Percentiles rank a stretch among this genome's conserved stretches.
Conservation (phyloP, 2,888 invertebrate genomes). For the Stenoptilia bipunctidactyla region DNA sequence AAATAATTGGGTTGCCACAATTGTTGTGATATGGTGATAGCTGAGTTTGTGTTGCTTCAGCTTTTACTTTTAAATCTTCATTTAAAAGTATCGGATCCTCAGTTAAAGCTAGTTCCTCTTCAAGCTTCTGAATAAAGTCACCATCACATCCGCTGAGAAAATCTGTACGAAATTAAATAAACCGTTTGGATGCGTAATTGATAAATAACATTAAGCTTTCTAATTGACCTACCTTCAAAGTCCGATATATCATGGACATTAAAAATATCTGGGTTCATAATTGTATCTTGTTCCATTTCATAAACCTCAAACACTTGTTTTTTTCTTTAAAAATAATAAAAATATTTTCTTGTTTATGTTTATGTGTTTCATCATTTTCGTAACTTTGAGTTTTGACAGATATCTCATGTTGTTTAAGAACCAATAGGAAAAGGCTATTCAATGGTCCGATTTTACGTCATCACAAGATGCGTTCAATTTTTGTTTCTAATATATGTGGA, state of each 20-base stretch:
- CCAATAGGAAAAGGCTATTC: constrained; percentile 5
- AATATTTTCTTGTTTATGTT: neutral
- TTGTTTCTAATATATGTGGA: no score
- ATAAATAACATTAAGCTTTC: neutral
- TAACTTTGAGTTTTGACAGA: no score
- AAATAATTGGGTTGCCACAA: constrained; percentile 48
- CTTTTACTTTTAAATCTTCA: constrained; percentile 36
- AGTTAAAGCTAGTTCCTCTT: constrained; percentile 47
- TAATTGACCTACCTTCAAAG: constrained; percentile 72
- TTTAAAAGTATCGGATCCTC: constrained; percentile 36
- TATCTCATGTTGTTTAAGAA: no score
- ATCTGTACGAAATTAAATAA: constrained; percentile 55
- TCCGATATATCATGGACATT: constrained; percentile 77
- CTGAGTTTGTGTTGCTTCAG: constrained; percentile 24
- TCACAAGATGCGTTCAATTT: no score
- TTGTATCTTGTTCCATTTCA: constrained; percentile 28
- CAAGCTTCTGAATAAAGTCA: constrained; percentile 72
- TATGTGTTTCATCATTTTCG: no score
- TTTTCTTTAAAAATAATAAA: neutral
- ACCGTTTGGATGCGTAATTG: neutral
- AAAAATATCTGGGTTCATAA: constrained; percentile 69
- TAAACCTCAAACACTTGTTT: neutral
- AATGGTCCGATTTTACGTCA: neutral
- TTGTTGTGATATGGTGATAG: constrained; percentile 37
- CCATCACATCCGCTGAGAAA: constrained; percentile 76